Percentiles rank a stretch among this genome's conserved stretches.
Conservation (phyloP, 1,140 invertebrate species). For the Rhynchophorus ferrugineus region DNA sequence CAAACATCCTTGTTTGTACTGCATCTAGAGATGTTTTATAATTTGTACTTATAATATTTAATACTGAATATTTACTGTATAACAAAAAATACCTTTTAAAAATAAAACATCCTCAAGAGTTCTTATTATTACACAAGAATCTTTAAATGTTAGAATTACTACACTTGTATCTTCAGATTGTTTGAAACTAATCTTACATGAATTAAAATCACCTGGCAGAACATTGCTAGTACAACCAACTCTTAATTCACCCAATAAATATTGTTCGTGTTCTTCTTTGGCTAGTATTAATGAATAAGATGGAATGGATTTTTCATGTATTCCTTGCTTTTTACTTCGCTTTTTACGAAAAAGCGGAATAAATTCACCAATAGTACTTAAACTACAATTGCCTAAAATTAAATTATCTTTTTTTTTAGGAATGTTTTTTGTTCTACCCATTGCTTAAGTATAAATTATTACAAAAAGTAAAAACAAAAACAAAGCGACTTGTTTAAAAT, state of each 20-base stretch:
- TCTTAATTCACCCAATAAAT: conserved; percentile 4
- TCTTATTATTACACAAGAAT: neutral
- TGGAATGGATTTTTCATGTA: neutral
- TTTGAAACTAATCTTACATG: conserved; percentile 7
- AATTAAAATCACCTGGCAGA: neutral
- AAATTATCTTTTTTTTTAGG: neutral
- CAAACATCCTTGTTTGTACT: conserved; percentile 9
- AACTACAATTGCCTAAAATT: neutral
- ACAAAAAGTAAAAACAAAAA: too few species aligned
- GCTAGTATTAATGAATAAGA: neutral
- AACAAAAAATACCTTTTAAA: conserved; percentile 4
- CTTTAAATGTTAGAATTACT: conserved; percentile 1
- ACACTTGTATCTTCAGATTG: neutral
- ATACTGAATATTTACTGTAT: too few species aligned
- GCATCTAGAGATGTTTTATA: conserved; percentile 5
- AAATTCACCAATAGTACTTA: conserved; percentile 8
- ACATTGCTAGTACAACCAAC: conserved; percentile 4
- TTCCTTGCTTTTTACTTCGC: neutral
- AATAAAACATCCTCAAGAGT: conserved; percentile 2
- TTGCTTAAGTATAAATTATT: neutral
- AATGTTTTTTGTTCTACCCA: conserved; percentile 6
- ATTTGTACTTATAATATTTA: neutral
- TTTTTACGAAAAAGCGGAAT: neutral
- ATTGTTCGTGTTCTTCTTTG: conserved; percentile 2
- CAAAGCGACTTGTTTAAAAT: too few species aligned